These are phyloP conservation scores for Loris lydekkerianus DNA, from an alignment of 2,797 vertebrate species.

Conservation along the genomic window DNA sequence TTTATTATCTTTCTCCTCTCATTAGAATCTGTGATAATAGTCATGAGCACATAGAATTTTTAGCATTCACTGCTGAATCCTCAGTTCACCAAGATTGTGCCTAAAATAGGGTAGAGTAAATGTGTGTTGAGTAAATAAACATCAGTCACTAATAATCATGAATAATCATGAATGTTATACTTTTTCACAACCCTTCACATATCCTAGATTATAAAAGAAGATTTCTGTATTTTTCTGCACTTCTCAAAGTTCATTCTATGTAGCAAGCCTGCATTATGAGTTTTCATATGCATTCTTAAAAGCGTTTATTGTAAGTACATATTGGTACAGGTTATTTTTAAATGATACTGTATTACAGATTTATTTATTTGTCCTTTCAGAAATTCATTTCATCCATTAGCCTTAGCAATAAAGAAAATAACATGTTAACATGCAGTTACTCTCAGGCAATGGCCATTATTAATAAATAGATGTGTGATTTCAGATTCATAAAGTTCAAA, in stretches of 20 bases:
- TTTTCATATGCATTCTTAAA: neutral
- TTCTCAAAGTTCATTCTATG: neutral
- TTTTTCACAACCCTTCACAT: neutral
- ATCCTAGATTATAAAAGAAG: neutral
- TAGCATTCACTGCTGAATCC: neutral
- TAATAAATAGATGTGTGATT: constrained; percentile 8
- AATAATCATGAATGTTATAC: neutral
- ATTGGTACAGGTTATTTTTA: neutral
- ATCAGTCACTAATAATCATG: neutral
- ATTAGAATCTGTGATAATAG: neutral
- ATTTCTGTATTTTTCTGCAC: neutral
- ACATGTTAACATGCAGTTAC: neutral
- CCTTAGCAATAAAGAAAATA: neutral
- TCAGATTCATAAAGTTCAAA: neutral
- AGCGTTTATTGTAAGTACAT: neutral
- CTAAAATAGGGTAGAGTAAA: neutral
- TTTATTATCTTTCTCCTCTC: neutral
- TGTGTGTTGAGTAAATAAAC: neutral
- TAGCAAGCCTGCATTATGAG: neutral
- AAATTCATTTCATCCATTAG: neutral
- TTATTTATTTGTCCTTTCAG: neutral
- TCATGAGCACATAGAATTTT: neutral
- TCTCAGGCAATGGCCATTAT: neutral
- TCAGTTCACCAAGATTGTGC: neutral
- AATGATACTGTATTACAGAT: neutral